Evolutionary conservation across 2,888 invertebrate genomes (phyloP).

Genomic region (Globia sparganii): DNA sequence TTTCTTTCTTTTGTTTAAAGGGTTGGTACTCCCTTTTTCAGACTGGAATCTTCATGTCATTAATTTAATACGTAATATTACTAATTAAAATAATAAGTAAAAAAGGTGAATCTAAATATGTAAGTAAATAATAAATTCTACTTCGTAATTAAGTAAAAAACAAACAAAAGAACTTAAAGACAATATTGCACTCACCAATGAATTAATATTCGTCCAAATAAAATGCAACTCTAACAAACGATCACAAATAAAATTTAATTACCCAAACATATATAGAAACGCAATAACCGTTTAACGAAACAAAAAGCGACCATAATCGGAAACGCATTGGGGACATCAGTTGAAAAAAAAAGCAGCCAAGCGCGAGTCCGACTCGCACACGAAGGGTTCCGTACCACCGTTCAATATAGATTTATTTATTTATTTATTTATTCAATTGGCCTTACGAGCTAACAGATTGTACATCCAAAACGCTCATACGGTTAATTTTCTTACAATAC

Average conservation of each 20-base stretch:
- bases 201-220: conserved; percentile 9
- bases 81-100: too few relatives aligned
- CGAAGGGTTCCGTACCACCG: neutral
- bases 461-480: too few relatives aligned
- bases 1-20: too few relatives aligned
- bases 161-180: neutral
- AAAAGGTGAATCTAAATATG: too few relatives aligned
- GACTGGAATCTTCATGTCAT: too few relatives aligned
- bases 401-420: neutral
- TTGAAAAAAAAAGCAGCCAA: conserved; percentile 12
- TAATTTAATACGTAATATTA: too few relatives aligned
- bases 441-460: too few relatives aligned
- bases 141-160: neutral
- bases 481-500: too few relatives aligned
- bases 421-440: too few relatives aligned
- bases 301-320: conserved; percentile 63
- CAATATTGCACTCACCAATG: conserved; percentile 4
- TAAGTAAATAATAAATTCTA: too few relatives aligned
- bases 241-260: conserved; percentile 57
- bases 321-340: conserved; percentile 64
- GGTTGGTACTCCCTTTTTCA: too few relatives aligned
- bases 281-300: conserved; percentile 49
- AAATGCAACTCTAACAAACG: conserved; percentile 25
- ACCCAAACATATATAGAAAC: conserved; percentile 39
- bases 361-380: too few relatives aligned